Evolutionary conservation across 1,140 invertebrate species (phyloP).

Genomic region (Drosophila sechellia): DNA sequence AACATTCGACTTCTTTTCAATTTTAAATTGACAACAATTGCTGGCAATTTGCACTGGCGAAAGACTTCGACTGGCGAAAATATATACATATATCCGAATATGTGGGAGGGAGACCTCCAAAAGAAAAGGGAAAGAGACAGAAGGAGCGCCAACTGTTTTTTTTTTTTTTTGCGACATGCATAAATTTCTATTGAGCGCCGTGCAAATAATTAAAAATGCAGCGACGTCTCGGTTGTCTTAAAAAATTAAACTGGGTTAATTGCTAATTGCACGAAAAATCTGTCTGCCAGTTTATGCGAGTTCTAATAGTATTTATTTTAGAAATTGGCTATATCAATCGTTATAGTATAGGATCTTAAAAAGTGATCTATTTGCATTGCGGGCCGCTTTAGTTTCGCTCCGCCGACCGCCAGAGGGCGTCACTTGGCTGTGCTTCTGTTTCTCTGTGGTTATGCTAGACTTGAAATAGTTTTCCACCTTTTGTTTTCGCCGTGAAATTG

Average conservation of each 20-base stretch:
- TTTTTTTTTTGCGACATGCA: slow-evolving; percentile 33
- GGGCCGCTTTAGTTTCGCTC: slow-evolving; percentile 21
- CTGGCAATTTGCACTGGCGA: slow-evolving; percentile 60
- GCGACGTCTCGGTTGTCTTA: slow-evolving; percentile 1
- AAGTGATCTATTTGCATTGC: not conserved
- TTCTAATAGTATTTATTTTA: too few species aligned
- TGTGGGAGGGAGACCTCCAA: slow-evolving; percentile 7
- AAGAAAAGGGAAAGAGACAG: slow-evolving; percentile 5
- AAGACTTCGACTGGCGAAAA: slow-evolving; percentile 30
- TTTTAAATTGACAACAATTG: slow-evolving; percentile 82
- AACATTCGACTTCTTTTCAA: slow-evolving; percentile 82
- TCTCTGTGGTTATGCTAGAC: slow-evolving; percentile 35
- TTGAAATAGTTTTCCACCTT: slow-evolving; percentile 27
- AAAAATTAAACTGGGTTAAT: slow-evolving; percentile 39
- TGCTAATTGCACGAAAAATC: slow-evolving; percentile 26
- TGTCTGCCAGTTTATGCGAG: not conserved
- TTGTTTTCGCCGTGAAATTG: slow-evolving; percentile 38
- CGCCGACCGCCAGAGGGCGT: slow-evolving; percentile 31
- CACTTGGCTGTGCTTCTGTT: slow-evolving; percentile 26
- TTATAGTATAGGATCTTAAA: slow-evolving; percentile 1
- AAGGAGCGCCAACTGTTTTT: too few species aligned
- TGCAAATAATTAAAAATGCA: slow-evolving; percentile 66
- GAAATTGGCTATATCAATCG: slow-evolving; percentile 3
- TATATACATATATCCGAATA: slow-evolving; percentile 7
- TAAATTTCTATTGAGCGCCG: slow-evolving; percentile 59